A percentile compares a stretch with the other conserved stretches of the same genome.
Evolutionary conservation across 1,140 invertebrate species (phyloP).

Genomic region (Lepidurus couesii): DNA sequence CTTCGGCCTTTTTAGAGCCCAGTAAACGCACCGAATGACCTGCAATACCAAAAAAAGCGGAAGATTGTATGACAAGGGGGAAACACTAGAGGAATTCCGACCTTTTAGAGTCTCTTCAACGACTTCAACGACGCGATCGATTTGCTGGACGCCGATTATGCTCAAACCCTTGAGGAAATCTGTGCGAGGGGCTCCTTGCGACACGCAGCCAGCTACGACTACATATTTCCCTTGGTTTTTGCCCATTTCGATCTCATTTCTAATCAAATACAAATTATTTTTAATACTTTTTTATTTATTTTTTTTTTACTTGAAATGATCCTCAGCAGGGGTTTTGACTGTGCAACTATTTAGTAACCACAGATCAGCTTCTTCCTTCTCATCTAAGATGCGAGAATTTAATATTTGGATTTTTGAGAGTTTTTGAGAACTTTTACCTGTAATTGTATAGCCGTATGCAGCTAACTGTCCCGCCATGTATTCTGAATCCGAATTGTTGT

Average conservation of each 20-base stretch:
- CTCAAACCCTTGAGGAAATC: slow-evolving; percentile 73
- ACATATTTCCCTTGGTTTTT: slow-evolving; percentile 70
- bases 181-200: slow-evolving; percentile 75
- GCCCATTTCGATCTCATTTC: slow-evolving; percentile 82
- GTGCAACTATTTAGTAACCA: slow-evolving; percentile 97
- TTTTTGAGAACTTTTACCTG: slow-evolving; percentile 44
- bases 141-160: slow-evolving; percentile 94
- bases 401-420: not conserved
- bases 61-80: not conserved
- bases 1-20: slow-evolving; percentile 66
- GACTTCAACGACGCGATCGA: slow-evolving; percentile 96
- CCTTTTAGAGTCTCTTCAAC: slow-evolving; percentile 96
- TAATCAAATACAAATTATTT: slow-evolving; percentile 40
- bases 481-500: slow-evolving; percentile 57
- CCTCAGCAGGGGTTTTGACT: slow-evolving; percentile 93
- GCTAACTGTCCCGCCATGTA: slow-evolving; percentile 95
- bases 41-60: slow-evolving; percentile 41
- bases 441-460: slow-evolving; percentile 78
- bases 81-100: slow-evolving; percentile 29
- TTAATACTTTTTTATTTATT: not conserved
- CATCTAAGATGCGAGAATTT: slow-evolving; percentile 46
- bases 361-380: slow-evolving; percentile 76
- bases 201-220: slow-evolving; percentile 93
- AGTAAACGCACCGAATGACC: slow-evolving; percentile 73
- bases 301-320: slow-evolving; percentile 70